phyloP scores from a whole-genome alignment of 2,113 vertebrate species.

The Cyphomyrus plagiostoma region DNA sequence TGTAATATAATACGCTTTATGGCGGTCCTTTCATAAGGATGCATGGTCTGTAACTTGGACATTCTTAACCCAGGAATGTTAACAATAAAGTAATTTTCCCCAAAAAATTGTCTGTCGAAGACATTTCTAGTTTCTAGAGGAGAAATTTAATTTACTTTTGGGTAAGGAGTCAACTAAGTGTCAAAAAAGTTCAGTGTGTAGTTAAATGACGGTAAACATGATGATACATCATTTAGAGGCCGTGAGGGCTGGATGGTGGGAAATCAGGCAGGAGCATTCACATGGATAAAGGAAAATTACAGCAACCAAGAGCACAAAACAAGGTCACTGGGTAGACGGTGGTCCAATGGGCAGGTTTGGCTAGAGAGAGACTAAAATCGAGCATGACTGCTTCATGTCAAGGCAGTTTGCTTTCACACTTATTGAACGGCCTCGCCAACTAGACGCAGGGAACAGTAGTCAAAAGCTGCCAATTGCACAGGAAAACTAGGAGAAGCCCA shows the following conservation, averaged over 20 bases:
- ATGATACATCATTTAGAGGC: neutral
- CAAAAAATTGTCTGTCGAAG: neutral
- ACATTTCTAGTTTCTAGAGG: neutral
- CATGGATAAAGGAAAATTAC: neutral
- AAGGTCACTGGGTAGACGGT: neutral
- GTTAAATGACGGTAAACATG: neutral
- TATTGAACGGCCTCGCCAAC: neutral
- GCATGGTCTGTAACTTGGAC: neutral
- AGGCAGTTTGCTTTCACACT: neutral
- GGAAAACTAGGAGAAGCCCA: neutral
- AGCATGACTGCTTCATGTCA: neutral
- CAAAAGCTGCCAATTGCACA: neutral
- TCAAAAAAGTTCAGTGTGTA: neutral
- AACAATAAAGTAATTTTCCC: neutral
- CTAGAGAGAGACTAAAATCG: neutral
- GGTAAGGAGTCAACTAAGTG: neutral
- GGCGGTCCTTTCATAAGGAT: neutral
- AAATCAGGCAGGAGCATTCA: neutral
- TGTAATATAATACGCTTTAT: neutral
- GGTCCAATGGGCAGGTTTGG: neutral
- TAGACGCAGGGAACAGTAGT: neutral
- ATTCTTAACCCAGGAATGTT: neutral
- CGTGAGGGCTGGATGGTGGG: neutral
- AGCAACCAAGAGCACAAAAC: neutral
- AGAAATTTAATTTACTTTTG: neutral